Percentiles rank a stretch among this genome's conserved stretches.
Conservation (phyloP, 2,113 vertebrate species). For the Periophthalmodon schlosseri region DNA sequence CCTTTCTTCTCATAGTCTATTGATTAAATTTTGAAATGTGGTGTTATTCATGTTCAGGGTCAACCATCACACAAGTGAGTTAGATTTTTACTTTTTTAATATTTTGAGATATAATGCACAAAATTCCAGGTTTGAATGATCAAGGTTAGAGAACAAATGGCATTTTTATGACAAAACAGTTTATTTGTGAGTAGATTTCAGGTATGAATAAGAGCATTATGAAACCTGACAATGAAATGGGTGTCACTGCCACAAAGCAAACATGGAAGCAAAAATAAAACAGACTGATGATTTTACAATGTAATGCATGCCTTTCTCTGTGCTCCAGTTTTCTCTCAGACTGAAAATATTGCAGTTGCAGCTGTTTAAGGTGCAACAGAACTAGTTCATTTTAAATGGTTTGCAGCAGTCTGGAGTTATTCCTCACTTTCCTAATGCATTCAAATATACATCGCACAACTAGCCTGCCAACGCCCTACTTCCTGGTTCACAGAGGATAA, state of each 20-base stretch:
- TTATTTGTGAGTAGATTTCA: background rate
- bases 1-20: slow-evolving; percentile 9
- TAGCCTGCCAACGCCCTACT: too few species aligned
- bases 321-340: background rate
- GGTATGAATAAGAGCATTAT: background rate
- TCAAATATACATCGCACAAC: too few species aligned
- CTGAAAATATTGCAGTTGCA: background rate
- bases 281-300: background rate
- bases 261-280: background rate
- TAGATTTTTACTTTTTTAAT: background rate
- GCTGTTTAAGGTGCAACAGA: too few species aligned
- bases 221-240: background rate
- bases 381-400: too few species aligned
- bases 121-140: background rate
- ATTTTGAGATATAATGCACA: background rate
- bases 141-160: background rate
- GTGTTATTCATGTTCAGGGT: slow-evolving; percentile 8
- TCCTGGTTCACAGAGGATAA: too few species aligned
- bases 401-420: too few species aligned
- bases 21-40: slow-evolving; percentile 9
- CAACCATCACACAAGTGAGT: background rate
- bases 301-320: background rate
- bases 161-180: background rate
- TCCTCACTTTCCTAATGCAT: too few species aligned
- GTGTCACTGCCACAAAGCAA: slow-evolving; percentile 1